Conservation (phyloP, 2,113 vertebrate genomes). For the Carassius auratus region DNA sequence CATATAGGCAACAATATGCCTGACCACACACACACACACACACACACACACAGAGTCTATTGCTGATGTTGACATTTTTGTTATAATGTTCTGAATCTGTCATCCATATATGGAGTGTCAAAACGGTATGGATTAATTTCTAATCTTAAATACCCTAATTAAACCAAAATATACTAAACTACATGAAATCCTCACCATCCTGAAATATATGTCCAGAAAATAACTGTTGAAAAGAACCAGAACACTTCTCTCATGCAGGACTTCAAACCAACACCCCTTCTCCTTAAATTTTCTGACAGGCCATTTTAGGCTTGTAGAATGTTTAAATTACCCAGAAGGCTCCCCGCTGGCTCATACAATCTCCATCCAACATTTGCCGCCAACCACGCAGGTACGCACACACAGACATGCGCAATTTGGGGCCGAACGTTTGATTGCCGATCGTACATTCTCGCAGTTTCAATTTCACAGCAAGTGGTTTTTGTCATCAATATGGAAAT, state of each 20-base stretch:
- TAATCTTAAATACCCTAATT: conserved; percentile 29
- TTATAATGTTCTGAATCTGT: neutral
- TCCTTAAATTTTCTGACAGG: conserved; percentile 1
- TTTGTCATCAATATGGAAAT: conserved; percentile 45
- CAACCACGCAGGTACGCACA: neutral
- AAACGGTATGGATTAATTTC: neutral
- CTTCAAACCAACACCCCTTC: conserved; percentile 20
- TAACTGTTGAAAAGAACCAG: conserved; percentile 13
- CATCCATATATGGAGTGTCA: neutral
- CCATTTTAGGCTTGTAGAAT: conserved; percentile 28
- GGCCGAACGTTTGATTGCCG: neutral
- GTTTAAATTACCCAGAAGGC: conserved; percentile 41
- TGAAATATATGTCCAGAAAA: neutral
- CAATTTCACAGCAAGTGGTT: conserved; percentile 44
- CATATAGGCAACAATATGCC: neutral
- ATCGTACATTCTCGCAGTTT: conserved; percentile 28
- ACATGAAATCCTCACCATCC: neutral
- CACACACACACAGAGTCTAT: neutral
- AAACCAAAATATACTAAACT: neutral
- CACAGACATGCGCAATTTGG: neutral
- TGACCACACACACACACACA: conserved; percentile 2
- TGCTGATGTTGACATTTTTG: neutral
- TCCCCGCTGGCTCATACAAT: conserved; percentile 25
- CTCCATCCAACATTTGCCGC: conserved; percentile 13
- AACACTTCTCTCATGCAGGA: neutral